Evolutionary conservation across 2,888 invertebrate genomes (phyloP).

Genomic region (Auanema sp.): DNA sequence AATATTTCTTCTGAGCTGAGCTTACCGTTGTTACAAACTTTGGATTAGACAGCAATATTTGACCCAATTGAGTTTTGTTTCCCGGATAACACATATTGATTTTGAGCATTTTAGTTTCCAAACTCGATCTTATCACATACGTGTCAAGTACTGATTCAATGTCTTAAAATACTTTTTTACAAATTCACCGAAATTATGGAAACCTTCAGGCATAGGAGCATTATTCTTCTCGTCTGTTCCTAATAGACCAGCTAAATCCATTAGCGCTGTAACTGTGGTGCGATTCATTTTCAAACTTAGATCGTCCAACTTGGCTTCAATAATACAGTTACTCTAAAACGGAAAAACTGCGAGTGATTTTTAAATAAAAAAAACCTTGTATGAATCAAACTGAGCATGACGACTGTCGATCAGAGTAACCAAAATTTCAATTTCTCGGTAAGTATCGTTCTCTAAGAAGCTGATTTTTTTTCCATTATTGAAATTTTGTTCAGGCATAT

Average conservation of each 20-base stretch:
- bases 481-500: too few species aligned
- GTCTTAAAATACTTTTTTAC: background rate
- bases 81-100: slow-evolving; percentile 51
- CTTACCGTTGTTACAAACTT: slow-evolving; percentile 37
- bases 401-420: background rate
- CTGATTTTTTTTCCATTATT: background rate
- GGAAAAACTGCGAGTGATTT: too few species aligned
- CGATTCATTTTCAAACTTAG: slow-evolving; percentile 81
- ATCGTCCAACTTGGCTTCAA: slow-evolving; percentile 46
- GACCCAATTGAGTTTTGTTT: slow-evolving; percentile 45
- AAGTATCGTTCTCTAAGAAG: slow-evolving; percentile 1
- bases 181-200: background rate
- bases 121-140: slow-evolving; percentile 12
- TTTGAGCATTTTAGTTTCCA: slow-evolving; percentile 11
- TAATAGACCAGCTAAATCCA: slow-evolving; percentile 83
- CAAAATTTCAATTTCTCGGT: background rate
- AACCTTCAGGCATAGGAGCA: background rate
- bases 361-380: too few species aligned
- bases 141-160: background rate
- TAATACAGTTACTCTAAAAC: slow-evolving; percentile 43
- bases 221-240: slow-evolving; percentile 28
- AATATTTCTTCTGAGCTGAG: background rate
- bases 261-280: slow-evolving; percentile 89
- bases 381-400: background rate
- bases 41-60: slow-evolving; percentile 32